These are phyloP conservation scores for Euplagia quadripunctaria DNA, from an alignment of 2,888 invertebrate species.

Conservation along the genomic window DNA sequence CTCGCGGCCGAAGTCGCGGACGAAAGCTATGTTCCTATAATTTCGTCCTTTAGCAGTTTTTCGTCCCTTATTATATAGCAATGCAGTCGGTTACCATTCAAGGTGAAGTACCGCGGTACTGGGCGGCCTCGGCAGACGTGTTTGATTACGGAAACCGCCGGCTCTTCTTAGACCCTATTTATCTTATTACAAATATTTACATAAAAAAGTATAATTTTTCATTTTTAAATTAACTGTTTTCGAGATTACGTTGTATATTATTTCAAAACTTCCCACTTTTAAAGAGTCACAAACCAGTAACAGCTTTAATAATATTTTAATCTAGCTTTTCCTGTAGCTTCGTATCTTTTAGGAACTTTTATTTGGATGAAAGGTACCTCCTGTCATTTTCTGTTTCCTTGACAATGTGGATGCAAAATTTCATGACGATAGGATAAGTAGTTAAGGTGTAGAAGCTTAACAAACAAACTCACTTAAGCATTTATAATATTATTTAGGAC, in stretches of 20 bases:
- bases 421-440: too few relatives aligned
- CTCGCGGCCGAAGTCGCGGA: too few relatives aligned
- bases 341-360: too few relatives aligned
- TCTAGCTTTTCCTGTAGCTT: too few relatives aligned
- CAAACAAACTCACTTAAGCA: too few relatives aligned
- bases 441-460: too few relatives aligned
- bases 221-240: not conserved
- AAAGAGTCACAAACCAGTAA: not conserved
- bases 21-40: too few relatives aligned
- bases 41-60: not conserved
- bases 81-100: slow-evolving; percentile 9
- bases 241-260: not conserved
- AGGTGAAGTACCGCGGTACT: slow-evolving; percentile 11
- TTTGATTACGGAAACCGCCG: slow-evolving; percentile 23
- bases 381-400: too few relatives aligned
- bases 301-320: too few relatives aligned
- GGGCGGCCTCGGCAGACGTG: slow-evolving; percentile 10
- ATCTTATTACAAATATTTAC: slow-evolving; percentile 1
- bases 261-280: not conserved
- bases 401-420: too few relatives aligned
- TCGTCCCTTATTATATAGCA: not conserved
- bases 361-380: too few relatives aligned
- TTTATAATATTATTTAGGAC: too few relatives aligned
- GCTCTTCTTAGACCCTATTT: slow-evolving; percentile 5
- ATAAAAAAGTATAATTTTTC: not conserved